Evolutionary conservation across 64 coral and sea anemone genomes (phyloP), one percentile per base, ranked within the genome.

Genomic region (Acropora yongei): DNA sequence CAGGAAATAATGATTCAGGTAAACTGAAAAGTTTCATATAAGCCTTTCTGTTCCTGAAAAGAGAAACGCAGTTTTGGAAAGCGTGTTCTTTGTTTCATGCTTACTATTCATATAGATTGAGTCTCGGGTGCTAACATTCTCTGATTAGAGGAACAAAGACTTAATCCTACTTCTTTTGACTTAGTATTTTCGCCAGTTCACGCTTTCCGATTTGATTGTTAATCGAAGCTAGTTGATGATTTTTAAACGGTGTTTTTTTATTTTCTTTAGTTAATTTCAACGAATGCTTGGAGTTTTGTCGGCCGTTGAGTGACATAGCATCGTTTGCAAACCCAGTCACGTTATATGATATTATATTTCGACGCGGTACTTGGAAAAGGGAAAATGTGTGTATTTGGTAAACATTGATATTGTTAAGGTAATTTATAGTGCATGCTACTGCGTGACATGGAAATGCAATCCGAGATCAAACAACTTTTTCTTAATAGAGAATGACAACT

Each of bases 401-500:
- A 80, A 80, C 48, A 16, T 30, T 57, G 4, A 82, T 63, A 75
- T 82, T 12, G 57, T 1, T 11, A 1, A 46, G 41, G 41, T 5
- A 41, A 13, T 60, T 16, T 18, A n/a, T 4, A 68, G 19, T 57
- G 43, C 68, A 84, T 19, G 13, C 4, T 8, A 45, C 9, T 65
- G 80, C 80, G 57, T 84, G 80, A 84, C 80, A 84, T 71, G 68
- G 0, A 71, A 71, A 10, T 39, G 18, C 41, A 18, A 60, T 41
- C 11, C 13, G 74, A 76, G 30, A 81, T 84, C 41, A 45, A 84
- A 68, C 60, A 84, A 67, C 67, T 48, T 85, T 48, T 85, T 16
- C 17, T 40, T 12, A 71, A 57, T 4, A 85, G 82, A 10, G 63
- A 30, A n/a, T 42, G 17, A 49, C 3, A 9, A 78, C 1, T 2